Conservation (phyloP, 2,888 invertebrate species). For the Nycteola revayana region DNA sequence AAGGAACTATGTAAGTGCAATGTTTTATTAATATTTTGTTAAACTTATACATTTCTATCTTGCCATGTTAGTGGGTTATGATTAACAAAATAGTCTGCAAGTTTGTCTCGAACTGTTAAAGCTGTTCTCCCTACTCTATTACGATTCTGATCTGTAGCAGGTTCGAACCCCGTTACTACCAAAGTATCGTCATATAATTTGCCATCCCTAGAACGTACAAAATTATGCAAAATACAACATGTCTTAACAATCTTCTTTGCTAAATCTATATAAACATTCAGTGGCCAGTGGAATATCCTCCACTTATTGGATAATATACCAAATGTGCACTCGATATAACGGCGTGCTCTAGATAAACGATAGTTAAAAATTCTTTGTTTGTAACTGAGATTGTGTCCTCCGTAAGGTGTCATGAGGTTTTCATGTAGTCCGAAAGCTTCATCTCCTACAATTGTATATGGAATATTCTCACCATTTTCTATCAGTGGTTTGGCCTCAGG, state of each 20-base stretch:
- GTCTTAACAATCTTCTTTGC: conserved; percentile 3
- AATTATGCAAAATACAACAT: conserved; percentile 5
- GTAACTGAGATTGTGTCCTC: conserved; percentile 8
- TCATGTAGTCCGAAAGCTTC: conserved; percentile 9
- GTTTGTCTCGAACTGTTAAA: conserved; percentile 9
- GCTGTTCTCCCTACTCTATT: conserved; percentile 11
- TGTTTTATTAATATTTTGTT: conserved; percentile 4
- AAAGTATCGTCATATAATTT: conserved; percentile 13
- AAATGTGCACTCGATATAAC: conserved; percentile 4
- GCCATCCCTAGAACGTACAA: conserved; percentile 8
- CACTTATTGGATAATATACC: conserved; percentile 4
- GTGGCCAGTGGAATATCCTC: conserved; percentile 3
- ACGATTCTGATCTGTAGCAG: conserved; percentile 1
- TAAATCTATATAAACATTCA: conserved; percentile 1
- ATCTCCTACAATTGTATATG: conserved; percentile 9
- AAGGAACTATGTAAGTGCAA: conserved; percentile 7
- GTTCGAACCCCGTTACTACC: conserved; percentile 11
- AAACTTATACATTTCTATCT: conserved; percentile 4
- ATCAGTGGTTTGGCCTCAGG: conserved; percentile 10
- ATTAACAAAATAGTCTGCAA: conserved; percentile 9
- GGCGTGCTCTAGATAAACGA: conserved; percentile 6
- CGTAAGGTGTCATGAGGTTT: conserved; percentile 7
- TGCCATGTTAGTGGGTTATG: conserved; percentile 2
- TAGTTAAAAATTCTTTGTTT: conserved; percentile 8
- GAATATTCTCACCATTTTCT: conserved; percentile 9